phyloP scores from a whole-genome alignment of 2,113 vertebrate genomes.

The Seriola aureovittata region DNA sequence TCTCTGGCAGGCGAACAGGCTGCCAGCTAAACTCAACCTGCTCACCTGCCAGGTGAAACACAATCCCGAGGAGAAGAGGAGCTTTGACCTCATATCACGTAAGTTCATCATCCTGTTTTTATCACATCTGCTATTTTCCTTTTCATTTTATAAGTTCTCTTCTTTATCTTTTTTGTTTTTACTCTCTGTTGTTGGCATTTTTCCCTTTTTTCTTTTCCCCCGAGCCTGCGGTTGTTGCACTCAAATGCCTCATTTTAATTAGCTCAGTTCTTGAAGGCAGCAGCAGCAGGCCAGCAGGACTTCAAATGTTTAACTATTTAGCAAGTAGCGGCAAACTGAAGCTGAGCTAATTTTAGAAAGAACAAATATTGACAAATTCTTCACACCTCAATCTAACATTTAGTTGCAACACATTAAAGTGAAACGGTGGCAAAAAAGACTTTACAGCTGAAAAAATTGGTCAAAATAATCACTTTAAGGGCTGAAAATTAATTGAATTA shows the following conservation, averaged over 20 bases:
- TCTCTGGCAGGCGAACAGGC: constrained; percentile 90
- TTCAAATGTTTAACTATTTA: background rate
- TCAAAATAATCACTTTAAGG: background rate
- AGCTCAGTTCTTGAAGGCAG: background rate
- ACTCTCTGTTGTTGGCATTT: background rate
- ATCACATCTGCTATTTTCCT: background rate
- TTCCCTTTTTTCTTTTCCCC: background rate
- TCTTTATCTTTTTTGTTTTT: background rate
- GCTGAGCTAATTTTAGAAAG: background rate
- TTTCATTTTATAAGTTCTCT: background rate
- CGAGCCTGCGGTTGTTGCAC: background rate
- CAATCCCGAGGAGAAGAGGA: constrained; percentile 98
- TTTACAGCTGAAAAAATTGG: background rate
- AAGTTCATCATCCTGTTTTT: constrained; percentile 66
- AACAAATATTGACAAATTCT: background rate
- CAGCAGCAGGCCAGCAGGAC: background rate
- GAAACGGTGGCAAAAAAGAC: background rate
- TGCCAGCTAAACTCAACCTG: constrained; percentile 99
- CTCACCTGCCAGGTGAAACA: constrained; percentile 99
- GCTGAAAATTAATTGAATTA: background rate
- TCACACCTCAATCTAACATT: background rate
- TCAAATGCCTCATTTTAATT: constrained; percentile 18
- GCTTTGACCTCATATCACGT: constrained; percentile 99
- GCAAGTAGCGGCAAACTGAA: background rate
- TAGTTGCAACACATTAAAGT: background rate